Base-by-base conservation (phyloP, 2,888 invertebrate species). In the Dexiosoma caninum region DNA sequence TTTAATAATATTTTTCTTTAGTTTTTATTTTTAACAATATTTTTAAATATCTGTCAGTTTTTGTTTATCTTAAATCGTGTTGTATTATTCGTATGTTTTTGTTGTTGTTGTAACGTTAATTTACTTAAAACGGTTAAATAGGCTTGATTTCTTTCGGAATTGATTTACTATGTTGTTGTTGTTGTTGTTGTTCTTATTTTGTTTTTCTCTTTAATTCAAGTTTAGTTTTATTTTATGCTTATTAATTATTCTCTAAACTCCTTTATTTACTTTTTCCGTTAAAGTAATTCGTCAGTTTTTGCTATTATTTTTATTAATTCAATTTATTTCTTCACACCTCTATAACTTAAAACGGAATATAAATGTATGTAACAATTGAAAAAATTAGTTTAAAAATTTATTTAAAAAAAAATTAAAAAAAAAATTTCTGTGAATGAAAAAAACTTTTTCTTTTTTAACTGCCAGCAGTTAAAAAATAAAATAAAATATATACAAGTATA, bases 221-320 rank as follows among this genome's bases (percentile, higher is more conserved):
- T 23, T 27, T 27, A n/a, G n/a, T 35, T 55, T 55, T 66, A 30
- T 60, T 67, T 37, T 72, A 57, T 66, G 53, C 32, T 69, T 78
- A 70, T 27, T 66, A 46, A 67, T 71, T 78, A 62, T n/a, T n/a
- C n/a, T n/a, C 55, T 82, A 78, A 78, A 78, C 78, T 77, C 76
- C n/a, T 79, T 71, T 83, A 78, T 82, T 74, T 83, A 81, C 74
- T 83, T 78, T 80, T 81, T 59, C 59, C 76, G 67, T 81, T 83
- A 83, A 83, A 83, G 83, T 83, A 83, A 83, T 82, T 83, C 83
- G 83, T 83, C 83, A 79, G 75, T 83, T 78, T 42, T 37, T 37
- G 19, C 51, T 57, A 46, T 70, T 60, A 42, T n/a, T n/a, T 51
- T 74, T 75, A 55, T 53, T 37, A 57, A 74, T 70, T 62, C 76